phyloP scores from a whole-genome alignment of 2,797 vertebrate genomes.

The Hippopotamyrus pictus region DNA sequence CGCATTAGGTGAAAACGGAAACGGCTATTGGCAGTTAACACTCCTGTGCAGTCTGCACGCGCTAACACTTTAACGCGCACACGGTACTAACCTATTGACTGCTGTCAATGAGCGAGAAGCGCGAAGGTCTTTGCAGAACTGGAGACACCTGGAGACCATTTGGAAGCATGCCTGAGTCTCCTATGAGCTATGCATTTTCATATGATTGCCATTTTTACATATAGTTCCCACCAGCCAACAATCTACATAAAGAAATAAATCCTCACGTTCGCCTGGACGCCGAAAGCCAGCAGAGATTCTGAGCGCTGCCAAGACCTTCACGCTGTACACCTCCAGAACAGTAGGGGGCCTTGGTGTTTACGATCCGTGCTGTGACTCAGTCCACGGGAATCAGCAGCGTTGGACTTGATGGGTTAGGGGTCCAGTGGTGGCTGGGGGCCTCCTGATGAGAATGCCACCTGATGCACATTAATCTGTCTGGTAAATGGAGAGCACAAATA shows the following conservation, averaged over 20 bases:
- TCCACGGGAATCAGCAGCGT: not conserved
- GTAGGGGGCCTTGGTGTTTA: conserved; percentile 2
- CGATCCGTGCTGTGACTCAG: not conserved
- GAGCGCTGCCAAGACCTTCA: not conserved
- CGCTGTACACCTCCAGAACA: not conserved
- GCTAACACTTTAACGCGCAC: not conserved
- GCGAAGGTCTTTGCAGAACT: not conserved
- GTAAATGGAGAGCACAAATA: not conserved
- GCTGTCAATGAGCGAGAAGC: not conserved
- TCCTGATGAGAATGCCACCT: not conserved
- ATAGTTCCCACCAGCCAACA: not conserved
- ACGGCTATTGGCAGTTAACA: not conserved
- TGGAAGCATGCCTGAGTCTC: not conserved
- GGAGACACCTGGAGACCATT: not conserved
- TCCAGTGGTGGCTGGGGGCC: not conserved
- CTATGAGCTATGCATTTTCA: not conserved
- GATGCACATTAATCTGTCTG: not conserved
- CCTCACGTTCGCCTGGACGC: not conserved
- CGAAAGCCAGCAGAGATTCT: not conserved
- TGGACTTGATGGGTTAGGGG: not conserved
- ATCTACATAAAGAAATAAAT: not conserved
- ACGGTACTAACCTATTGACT: not conserved
- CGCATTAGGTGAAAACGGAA: not conserved
- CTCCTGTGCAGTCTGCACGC: not conserved
- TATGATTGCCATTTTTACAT: not conserved